Evolutionary conservation across 64 coral and sea anemone species (phyloP), one percentile per base, ranked within the genome.

Genomic region (Pocillopora damicornis): DNA sequence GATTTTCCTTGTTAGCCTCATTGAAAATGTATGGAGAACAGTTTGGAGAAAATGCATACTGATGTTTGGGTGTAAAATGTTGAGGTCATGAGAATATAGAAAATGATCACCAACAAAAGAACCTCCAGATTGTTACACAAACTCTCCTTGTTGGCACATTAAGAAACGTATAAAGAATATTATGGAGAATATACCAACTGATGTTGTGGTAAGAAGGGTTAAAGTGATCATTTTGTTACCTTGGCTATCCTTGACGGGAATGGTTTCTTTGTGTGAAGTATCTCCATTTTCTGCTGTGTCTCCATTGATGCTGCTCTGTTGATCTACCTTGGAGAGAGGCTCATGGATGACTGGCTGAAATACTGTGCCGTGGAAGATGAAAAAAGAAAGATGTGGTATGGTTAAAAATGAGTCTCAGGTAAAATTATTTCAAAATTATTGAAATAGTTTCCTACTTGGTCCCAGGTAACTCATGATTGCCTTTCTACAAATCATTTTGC

Each of bases 281-380:
- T 25, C 63, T 23, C 78, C 78, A 82, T 74, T 75, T 38, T 57
- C 51, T 36, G 17, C 78, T 61, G 15, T 20, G 17, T 89, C 72
- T 34, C 78, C 78, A 74, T 75, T 89, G 9, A 82, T 35, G 37
- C 30, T 34, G 15, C 73, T 82, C 76, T 81, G 77, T 5, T 80
- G 66, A 61, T 92, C 94, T 86, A 76, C 58, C 59, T 83, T 91
- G 4, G 90, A 95, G 2, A 95, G 87, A 60, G 94, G 94, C 76
- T 95, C 94, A 73, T 95, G 94, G 74, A 95, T 95, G 37, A 95
- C 75, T 79, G 94, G 94, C 75, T 92, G 90, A 87, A 95, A 95
- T 63, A 79, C 94, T 95, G 75, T 74, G 20, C 5, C 3, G 10
- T 8, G 20, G 42, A 58, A 77, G 60, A n/a, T 30, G 59, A 89